A percentile compares a stretch with the other conserved stretches of the same genome.
These are phyloP conservation scores for Guaruba guarouba DNA, from an alignment of 2,113 vertebrate species.

Conservation along the genomic window DNA sequence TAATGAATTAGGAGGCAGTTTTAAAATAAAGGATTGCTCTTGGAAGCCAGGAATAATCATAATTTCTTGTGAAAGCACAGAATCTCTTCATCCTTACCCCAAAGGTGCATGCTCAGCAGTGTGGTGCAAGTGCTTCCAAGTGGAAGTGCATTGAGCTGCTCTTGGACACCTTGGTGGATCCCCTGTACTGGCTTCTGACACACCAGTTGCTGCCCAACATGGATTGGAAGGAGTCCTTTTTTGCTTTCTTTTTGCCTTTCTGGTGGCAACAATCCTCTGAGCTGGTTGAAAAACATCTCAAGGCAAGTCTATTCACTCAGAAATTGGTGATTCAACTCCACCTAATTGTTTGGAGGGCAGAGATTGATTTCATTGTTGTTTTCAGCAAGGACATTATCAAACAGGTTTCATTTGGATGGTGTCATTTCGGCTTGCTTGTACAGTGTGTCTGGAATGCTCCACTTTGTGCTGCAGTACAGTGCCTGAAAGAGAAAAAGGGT, in stretches of 20 bases:
- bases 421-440: neutral
- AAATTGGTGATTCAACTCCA: neutral
- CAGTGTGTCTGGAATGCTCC: neutral
- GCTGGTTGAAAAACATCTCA: neutral
- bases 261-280: neutral
- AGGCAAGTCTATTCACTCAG: neutral
- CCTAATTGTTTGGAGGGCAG: neutral
- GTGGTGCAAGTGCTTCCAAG: fast-evolving
- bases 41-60: neutral
- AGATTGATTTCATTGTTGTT: neutral
- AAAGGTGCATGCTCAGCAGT: neutral
- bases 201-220: neutral
- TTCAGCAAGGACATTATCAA: constrained; percentile 11
- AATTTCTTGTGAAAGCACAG: neutral
- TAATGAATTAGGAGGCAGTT: constrained; percentile 27
- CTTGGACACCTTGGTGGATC: neutral
- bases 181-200: neutral
- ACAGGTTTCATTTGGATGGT: neutral
- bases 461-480: neutral
- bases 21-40: constrained; percentile 39
- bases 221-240: neutral
- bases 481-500: neutral
- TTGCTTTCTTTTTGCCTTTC: neutral
- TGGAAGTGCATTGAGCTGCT: neutral
- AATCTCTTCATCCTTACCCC: neutral